Percentiles rank a stretch among this genome's conserved stretches.
phyloP scores from a whole-genome alignment of 2,888 invertebrate genomes.

The Anaspis maculata region DNA sequence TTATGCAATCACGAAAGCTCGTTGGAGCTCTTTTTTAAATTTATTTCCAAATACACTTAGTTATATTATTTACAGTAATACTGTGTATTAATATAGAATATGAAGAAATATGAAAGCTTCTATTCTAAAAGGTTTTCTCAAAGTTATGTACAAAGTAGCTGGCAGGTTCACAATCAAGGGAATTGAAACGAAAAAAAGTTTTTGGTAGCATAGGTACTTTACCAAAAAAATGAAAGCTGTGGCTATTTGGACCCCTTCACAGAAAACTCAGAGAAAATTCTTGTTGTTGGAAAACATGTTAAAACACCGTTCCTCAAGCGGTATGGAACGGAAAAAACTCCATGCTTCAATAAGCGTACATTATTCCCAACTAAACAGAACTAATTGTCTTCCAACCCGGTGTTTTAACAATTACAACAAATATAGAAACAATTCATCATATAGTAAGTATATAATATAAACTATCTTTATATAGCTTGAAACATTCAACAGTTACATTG shows the following conservation, averaged over 20 bases:
- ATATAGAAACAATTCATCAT: slow-evolving; percentile 3
- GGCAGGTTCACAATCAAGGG: slow-evolving; percentile 34
- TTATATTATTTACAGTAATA: slow-evolving; percentile 31
- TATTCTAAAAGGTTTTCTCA: slow-evolving; percentile 31
- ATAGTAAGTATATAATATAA: slow-evolving; percentile 1
- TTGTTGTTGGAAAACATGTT: slow-evolving; percentile 17
- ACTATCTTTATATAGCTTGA: slow-evolving; percentile 20
- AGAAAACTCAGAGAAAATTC: slow-evolving; percentile 21
- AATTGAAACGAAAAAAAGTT: neutral
- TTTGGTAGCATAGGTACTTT: neutral
- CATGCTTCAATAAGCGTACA: slow-evolving; percentile 31
- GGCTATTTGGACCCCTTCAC: slow-evolving; percentile 38
- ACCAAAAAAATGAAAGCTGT: slow-evolving; percentile 12
- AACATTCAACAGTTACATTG: slow-evolving; percentile 29
- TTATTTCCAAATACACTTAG: slow-evolving; percentile 26
- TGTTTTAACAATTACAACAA: slow-evolving; percentile 26
- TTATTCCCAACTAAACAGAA: slow-evolving; percentile 21
- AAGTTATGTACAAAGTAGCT: slow-evolving; percentile 37
- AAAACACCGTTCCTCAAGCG: slow-evolving; percentile 29
- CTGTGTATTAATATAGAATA: slow-evolving; percentile 31
- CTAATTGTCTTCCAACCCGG: too few relatives aligned
- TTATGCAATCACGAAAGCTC: slow-evolving; percentile 19
- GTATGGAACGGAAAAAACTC: too few relatives aligned
- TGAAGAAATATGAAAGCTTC: slow-evolving; percentile 33
- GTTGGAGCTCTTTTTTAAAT: slow-evolving; percentile 16